phyloP scores from a whole-genome alignment of 2,888 invertebrate species.

The Andrena bucephala region DNA sequence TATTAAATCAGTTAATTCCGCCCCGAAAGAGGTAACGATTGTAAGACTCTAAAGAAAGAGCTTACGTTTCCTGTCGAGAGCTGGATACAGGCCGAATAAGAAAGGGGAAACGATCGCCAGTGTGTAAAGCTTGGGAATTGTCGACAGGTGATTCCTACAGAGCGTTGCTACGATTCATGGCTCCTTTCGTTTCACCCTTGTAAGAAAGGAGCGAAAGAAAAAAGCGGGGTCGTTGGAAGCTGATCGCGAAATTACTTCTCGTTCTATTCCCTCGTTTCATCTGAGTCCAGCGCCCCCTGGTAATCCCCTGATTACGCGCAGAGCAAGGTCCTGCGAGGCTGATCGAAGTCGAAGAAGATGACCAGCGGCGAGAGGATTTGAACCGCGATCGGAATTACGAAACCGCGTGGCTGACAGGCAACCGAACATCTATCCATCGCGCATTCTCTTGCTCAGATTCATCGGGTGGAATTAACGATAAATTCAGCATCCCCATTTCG shows the following conservation, averaged over 20 bases:
- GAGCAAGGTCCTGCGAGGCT: neutral
- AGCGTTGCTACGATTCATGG: neutral
- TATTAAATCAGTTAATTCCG: conserved; percentile 40
- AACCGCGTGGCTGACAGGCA: too few species aligned
- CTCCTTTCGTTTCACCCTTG: neutral
- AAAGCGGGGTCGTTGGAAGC: neutral
- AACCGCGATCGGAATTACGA: too few species aligned
- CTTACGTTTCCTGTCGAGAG: neutral
- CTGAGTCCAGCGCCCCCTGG: neutral
- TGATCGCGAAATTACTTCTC: neutral
- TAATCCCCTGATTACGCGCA: neutral
- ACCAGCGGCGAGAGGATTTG: too few species aligned
- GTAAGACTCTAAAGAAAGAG: neutral
- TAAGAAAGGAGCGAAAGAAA: neutral
- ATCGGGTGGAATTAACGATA: too few species aligned
- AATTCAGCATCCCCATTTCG: too few species aligned
- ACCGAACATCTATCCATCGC: too few species aligned
- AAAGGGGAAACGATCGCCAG: neutral
- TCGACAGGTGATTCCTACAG: neutral
- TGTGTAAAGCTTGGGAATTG: neutral
- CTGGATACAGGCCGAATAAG: neutral
- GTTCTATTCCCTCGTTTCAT: neutral
- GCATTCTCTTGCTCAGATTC: too few species aligned
- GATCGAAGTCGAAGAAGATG: too few species aligned
- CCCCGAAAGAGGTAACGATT: neutral